A percentile compares a stretch with the other conserved stretches of the same genome.
phyloP scores from a whole-genome alignment of 2,888 invertebrate species.

The Antitype chi region DNA sequence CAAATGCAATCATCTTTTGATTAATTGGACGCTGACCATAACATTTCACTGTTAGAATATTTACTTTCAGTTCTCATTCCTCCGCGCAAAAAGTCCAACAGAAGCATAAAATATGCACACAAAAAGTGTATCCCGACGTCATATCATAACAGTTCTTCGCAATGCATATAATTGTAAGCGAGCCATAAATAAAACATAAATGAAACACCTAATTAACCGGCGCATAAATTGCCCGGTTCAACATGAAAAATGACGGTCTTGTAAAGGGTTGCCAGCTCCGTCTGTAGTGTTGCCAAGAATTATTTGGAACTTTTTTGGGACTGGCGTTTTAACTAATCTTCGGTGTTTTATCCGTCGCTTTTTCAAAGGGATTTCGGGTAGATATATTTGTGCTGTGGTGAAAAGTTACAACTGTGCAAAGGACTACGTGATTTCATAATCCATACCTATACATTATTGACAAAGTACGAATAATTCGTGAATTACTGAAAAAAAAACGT shows the following conservation, averaged over 20 bases:
- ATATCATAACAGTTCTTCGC: constrained; percentile 41
- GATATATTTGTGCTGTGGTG: not conserved
- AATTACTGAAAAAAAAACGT: not conserved
- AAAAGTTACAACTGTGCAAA: not conserved
- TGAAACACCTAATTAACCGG: constrained; percentile 63
- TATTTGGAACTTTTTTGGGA: constrained; percentile 40
- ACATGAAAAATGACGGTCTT: constrained; percentile 64
- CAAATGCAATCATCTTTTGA: too few species aligned
- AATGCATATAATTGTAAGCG: constrained; percentile 64
- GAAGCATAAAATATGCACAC: constrained; percentile 13
- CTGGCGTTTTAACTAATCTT: constrained; percentile 36
- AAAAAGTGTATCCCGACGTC: constrained; percentile 16
- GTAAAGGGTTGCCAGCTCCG: constrained; percentile 59
- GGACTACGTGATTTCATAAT: too few species aligned
- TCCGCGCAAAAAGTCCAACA: not conserved
- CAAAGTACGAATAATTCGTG: not conserved
- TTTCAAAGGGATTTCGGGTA: not conserved
- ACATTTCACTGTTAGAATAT: too few species aligned
- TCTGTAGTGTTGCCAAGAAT: constrained; percentile 57
- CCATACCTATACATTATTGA: not conserved
- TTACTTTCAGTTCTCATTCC: not conserved
- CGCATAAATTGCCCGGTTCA: constrained; percentile 65
- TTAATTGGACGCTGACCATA: too few species aligned
- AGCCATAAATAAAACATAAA: constrained; percentile 65
- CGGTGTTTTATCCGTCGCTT: constrained; percentile 1